Conservation (phyloP, 2,888 invertebrate genomes). For the Myathropa florea region DNA sequence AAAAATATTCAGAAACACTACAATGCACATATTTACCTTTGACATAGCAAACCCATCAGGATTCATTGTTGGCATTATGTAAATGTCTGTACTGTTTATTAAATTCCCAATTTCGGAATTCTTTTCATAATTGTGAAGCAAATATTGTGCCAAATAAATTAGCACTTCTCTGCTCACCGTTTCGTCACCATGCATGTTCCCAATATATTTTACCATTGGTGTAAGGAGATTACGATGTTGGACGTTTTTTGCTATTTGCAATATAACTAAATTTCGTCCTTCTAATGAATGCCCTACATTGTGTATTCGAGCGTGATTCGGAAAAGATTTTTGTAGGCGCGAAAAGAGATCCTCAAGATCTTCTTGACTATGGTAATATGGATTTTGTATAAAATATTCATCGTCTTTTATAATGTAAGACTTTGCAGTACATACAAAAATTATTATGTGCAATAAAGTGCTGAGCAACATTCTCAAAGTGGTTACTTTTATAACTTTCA, state of each 20-base stretch:
- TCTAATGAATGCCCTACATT: constrained; percentile 92
- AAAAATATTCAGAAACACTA: not conserved
- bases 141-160: constrained; percentile 91
- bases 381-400: constrained; percentile 83
- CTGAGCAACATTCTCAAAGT: constrained; percentile 21
- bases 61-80: constrained; percentile 98
- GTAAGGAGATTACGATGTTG: constrained; percentile 82
- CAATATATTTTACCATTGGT: constrained; percentile 96
- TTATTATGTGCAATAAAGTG: not conserved
- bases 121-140: constrained; percentile 88
- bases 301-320: constrained; percentile 86
- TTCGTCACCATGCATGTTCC: constrained; percentile 98
- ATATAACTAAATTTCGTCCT: constrained; percentile 87
- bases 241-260: constrained; percentile 89
- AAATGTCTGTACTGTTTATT: constrained; percentile 94
- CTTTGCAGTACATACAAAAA: constrained; percentile 25
- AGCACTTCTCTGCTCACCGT: constrained; percentile 92
- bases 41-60: constrained; percentile 96
- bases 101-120: constrained; percentile 87
- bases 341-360: constrained; percentile 86
- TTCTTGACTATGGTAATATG: constrained; percentile 87
- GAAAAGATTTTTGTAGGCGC: constrained; percentile 84
- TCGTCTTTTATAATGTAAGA: constrained; percentile 77
- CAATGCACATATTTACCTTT: constrained; percentile 82
- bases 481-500: not conserved